phyloP scores from a whole-genome alignment of 2,113 vertebrate species.

The Psophia crepitans region DNA sequence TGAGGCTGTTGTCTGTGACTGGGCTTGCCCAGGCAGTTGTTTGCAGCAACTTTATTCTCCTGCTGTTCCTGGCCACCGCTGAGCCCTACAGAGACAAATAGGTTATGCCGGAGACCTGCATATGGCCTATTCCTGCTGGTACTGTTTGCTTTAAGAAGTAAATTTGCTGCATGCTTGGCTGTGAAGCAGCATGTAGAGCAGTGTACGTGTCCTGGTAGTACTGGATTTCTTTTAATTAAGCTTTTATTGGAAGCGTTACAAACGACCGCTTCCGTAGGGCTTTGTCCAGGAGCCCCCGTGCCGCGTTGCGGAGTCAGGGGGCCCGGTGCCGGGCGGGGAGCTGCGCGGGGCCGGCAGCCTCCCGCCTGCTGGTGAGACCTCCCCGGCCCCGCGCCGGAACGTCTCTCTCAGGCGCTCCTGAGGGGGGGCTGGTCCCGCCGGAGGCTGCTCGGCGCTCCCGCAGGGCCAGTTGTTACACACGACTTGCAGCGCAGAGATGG shows the following conservation, averaged over 20 bases:
- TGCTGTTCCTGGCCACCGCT: accelerated
- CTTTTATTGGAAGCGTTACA: not conserved
- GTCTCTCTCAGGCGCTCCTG: no score
- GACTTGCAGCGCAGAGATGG: no score
- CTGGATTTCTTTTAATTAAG: no score
- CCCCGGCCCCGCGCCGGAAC: no score
- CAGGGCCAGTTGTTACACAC: no score
- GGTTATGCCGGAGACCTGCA: not conserved
- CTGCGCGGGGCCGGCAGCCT: not conserved
- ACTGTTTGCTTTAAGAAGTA: no score
- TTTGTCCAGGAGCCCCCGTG: not conserved
- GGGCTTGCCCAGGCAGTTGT: not conserved
- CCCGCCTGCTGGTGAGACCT: no score
- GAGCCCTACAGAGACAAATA: not conserved
- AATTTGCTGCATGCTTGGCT: accelerated
- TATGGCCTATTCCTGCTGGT: not conserved
- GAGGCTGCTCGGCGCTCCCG: no score
- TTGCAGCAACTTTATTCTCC: not conserved
- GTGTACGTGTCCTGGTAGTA: accelerated
- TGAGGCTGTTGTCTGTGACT: not conserved
- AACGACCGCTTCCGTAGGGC: not conserved
- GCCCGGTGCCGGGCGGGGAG: no score
- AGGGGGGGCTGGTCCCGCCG: no score
- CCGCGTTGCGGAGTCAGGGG: no score
- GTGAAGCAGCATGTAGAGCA: not conserved